phyloP scores from a whole-genome alignment of 2,113 vertebrate genomes.

The Carassius gibelio region DNA sequence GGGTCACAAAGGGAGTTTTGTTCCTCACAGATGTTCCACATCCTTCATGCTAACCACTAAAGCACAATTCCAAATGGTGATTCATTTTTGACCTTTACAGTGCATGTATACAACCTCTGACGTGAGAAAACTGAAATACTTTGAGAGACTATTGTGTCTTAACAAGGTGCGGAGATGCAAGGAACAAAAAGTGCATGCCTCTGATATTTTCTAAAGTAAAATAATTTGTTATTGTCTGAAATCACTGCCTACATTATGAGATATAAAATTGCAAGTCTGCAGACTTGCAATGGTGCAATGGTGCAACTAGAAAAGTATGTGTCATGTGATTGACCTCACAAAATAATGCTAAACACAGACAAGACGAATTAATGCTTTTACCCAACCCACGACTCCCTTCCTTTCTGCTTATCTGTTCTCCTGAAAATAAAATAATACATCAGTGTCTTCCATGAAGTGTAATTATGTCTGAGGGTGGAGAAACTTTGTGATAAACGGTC shows the following conservation, averaged over 20 bases:
- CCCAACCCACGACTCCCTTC: constrained; percentile 39
- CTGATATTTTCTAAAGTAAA: neutral
- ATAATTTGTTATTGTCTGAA: neutral
- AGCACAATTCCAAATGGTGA: neutral
- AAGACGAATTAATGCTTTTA: constrained; percentile 56
- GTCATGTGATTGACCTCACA: neutral
- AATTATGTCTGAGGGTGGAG: constrained; percentile 64
- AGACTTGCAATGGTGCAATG: too few species aligned
- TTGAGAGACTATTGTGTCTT: neutral
- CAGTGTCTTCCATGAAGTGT: constrained; percentile 49
- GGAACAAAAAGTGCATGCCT: neutral
- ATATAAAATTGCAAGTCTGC: neutral
- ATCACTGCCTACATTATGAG: constrained; percentile 6
- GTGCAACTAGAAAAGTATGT: neutral
- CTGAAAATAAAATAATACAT: constrained; percentile 44
- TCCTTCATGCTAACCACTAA: neutral
- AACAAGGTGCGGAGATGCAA: neutral
- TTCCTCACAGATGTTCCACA: neutral
- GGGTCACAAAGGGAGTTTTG: neutral
- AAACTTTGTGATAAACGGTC: constrained; percentile 53
- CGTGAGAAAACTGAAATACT: neutral
- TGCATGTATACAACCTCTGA: neutral
- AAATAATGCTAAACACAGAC: constrained; percentile 12
- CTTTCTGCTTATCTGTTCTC: constrained; percentile 35
- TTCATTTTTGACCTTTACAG: neutral